A percentile compares a stretch with the other conserved stretches of the same genome.
These are phyloP conservation scores for Protobothrops flavoviridis DNA, from an alignment of 2,113 vertebrate species.

Conservation along the genomic window DNA sequence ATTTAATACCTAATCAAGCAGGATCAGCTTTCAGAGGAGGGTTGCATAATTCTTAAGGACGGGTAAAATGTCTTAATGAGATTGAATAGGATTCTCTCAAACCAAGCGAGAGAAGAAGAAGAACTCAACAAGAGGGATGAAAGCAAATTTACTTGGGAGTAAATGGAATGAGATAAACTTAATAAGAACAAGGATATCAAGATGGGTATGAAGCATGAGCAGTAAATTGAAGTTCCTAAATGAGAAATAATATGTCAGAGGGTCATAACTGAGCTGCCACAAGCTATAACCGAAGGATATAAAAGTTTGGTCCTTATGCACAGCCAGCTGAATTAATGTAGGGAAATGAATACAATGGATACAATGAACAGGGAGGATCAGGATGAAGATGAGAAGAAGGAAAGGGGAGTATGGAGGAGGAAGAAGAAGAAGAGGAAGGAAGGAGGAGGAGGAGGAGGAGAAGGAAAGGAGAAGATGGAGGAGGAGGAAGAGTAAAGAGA, in stretches of 20 bases:
- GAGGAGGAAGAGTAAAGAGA: neutral
- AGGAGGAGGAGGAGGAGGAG: neutral
- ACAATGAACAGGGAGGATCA: neutral
- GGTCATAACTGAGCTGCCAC: neutral
- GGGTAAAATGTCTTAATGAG: neutral
- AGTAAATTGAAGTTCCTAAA: neutral
- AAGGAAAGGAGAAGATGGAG: too few species aligned
- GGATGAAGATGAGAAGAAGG: too few species aligned
- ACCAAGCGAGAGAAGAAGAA: neutral
- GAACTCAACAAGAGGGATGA: neutral
- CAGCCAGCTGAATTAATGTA: neutral
- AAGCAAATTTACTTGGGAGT: neutral
- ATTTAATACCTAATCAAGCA: neutral
- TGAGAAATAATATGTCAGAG: neutral
- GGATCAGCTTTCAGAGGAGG: neutral
- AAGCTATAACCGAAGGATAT: neutral
- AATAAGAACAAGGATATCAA: neutral
- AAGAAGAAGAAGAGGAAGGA: too few species aligned
- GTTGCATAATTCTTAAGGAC: neutral
- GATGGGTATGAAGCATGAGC: neutral
- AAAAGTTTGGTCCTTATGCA: neutral
- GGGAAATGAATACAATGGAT: neutral
- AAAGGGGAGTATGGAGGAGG: too few species aligned
- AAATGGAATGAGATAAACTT: neutral
- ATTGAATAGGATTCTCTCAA: neutral